Evolutionary conservation across 2,797 vertebrate species (phyloP), one percentile per base, ranked within the genome.

Genomic region (Phataginus tricuspis): DNA sequence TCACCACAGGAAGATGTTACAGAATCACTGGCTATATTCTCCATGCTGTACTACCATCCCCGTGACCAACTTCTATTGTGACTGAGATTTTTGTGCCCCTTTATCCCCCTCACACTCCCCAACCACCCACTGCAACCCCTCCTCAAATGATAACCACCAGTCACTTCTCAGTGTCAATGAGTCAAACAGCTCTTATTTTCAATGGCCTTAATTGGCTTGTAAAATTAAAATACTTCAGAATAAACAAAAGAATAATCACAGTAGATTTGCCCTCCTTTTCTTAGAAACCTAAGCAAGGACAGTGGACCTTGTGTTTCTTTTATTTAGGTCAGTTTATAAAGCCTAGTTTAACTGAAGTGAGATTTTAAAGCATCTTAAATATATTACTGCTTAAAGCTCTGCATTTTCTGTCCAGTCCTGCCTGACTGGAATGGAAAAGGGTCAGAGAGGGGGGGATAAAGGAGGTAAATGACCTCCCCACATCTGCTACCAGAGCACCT

Each of bases 201-300:
- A 80, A 15, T 82, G 45, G 59, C 64, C 19, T 86, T 94, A 55
- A 23, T 45, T 93, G 86, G 37, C 51, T 78, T 57, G 69, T 91
- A 19, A 12, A 93, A 34, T 64, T 75, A 78, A 79, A 91, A 90
- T 75, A n/a, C 69, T 15, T 86, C 74, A 69, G 31, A 77, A 34
- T 66, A 88, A 59, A 87, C 5, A n/a, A 95, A 87, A 95, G 37
- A 91, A 61, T 29, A 85, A 78, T 89, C 72, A 84, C 64, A 80
- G 5, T 61, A 27, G 53, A 7, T 89, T 88, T 18, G 13, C 25
- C 19, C n/a, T 61, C 15, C 42, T 68, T 42, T 78, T 49, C 83
- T 55, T 66, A 86, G 55, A 86, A 95, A 91, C 84, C 31, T 21
- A 8, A 5, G 82, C 42, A 68, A 55, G 19, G 37, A 77, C 29